phyloP scores from a whole-genome alignment of 2,113 vertebrate genomes.

The Pollimyrus isidori region DNA sequence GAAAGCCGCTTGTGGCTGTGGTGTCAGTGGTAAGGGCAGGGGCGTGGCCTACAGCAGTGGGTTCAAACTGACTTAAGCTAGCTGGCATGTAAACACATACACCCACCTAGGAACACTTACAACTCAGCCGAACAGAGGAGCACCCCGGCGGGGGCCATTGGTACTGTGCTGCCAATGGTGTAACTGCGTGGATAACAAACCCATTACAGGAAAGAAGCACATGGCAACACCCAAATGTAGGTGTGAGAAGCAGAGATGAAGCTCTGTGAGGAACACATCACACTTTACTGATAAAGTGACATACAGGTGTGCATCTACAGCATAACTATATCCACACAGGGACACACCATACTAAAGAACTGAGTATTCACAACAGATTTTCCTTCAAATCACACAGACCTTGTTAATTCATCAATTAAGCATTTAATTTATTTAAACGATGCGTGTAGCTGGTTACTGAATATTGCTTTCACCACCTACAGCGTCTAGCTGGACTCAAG shows the following conservation, averaged over 20 bases:
- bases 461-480: not conserved
- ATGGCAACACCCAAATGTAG: not conserved
- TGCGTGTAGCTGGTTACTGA: not conserved
- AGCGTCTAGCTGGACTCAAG: not conserved
- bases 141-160: not conserved
- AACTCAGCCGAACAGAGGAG: not conserved
- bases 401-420: not conserved
- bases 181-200: not conserved
- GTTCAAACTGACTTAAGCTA: not conserved
- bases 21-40: not conserved
- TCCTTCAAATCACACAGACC: not conserved
- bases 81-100: conserved; percentile 5
- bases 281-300: not conserved
- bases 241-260: not conserved
- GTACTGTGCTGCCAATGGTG: not conserved
- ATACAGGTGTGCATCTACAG: conserved; percentile 13
- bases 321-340: not conserved
- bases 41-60: not conserved
- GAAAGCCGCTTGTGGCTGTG: not conserved
- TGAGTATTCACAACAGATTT: not conserved
- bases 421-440: not conserved
- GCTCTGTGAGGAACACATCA: not conserved
- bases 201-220: not conserved
- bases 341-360: not conserved
- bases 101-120: not conserved